phyloP scores from a whole-genome alignment of 2,797 vertebrate species.

The Clamator glandarius region DNA sequence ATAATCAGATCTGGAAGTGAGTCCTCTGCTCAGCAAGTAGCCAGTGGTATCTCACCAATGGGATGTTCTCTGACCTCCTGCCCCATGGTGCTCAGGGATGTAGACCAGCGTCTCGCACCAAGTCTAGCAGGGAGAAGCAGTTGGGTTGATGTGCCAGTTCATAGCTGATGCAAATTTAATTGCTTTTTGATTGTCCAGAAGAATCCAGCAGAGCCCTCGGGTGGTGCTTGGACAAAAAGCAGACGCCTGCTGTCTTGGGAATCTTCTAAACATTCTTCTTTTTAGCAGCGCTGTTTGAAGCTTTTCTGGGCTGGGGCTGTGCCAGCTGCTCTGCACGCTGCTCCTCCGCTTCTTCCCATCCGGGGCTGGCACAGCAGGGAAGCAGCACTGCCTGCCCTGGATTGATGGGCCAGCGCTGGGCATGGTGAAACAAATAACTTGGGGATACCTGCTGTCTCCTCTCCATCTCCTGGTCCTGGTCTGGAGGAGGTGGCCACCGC shows the following conservation, averaged over 20 bases:
- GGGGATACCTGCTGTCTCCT: background rate
- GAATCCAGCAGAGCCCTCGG: background rate
- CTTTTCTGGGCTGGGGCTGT: background rate
- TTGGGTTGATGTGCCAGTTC: background rate
- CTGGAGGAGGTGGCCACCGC: background rate
- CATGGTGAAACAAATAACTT: accelerated
- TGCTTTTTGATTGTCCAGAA: accelerated
- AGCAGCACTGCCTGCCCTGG: background rate
- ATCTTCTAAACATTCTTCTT: background rate
- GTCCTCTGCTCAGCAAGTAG: background rate
- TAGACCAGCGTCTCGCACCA: background rate
- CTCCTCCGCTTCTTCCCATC: background rate
- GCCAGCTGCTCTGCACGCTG: background rate
- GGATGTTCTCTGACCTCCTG: background rate
- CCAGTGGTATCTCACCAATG: background rate
- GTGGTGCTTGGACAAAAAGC: background rate
- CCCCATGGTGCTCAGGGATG: accelerated
- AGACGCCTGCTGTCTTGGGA: background rate
- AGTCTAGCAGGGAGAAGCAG: accelerated
- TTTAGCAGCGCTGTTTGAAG: background rate
- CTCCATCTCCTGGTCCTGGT: background rate
- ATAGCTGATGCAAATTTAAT: background rate
- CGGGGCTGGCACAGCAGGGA: background rate
- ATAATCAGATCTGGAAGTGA: accelerated
- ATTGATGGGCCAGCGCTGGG: background rate